Evolutionary conservation across 2,888 invertebrate genomes (phyloP), one percentile per base, ranked within the genome.

Genomic region (Dryococelus australis): DNA sequence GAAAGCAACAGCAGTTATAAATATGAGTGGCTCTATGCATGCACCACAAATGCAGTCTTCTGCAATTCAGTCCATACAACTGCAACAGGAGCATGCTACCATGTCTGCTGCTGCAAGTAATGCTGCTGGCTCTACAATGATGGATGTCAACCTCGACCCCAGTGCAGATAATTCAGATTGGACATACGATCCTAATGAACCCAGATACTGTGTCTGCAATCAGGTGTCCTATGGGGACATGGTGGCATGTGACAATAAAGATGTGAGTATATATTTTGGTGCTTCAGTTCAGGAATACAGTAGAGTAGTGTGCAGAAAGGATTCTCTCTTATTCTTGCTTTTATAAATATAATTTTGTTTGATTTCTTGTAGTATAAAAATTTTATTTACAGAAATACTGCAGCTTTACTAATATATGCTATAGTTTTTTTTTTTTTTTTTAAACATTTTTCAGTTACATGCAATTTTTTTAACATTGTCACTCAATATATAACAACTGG

Each of bases 201-300:
- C 98, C 0, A 94, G 97, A 90, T 99, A 99, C 93, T 99, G 99
- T 92, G 95, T 98, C 90, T 99, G 99, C 93, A 98, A 99, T 93
- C 98, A 99, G 93, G 98, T 99, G 28, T 98, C 98, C 0, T 99
- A 99, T 91, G 99, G 99, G 0, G 98, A 98, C 92, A 99, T 99
- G 99, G 99, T 99, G 83, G 99, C 99, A 88, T 99, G 99, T 93
- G 99, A 99, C 93, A 99, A 99, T 93, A 97, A 97, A 92, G 97
- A 98, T 91, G 98, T 98, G 92, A 95, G 96, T 94, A 89, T 87
- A 84, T 78, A 85, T 88, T n/a, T 43, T 88, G 35, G 35, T 35
- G 4, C 35, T 35, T 35, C 35, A 35, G 35, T 35, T 35, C 35
- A 35, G 35, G 35, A 35, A 35, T 35, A 35, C 35, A 35, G 35